Conservation (phyloP, 2,797 vertebrate genomes). For the Phalanger gymnotis region DNA sequence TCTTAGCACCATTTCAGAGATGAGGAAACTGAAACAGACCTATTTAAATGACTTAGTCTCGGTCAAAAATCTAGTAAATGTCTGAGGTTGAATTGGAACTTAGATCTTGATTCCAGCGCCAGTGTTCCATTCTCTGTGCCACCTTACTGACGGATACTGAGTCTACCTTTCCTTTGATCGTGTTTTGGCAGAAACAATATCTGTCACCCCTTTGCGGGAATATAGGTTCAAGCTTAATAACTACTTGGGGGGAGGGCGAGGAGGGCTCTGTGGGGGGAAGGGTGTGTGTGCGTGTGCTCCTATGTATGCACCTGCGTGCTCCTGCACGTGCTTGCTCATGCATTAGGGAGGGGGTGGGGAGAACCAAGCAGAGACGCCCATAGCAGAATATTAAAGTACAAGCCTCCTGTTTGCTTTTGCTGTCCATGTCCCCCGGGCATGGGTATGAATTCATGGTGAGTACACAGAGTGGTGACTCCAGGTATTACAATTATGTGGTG, state of each 20-base stretch:
- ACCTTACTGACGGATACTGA: not conserved
- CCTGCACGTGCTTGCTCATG: too few relatives aligned
- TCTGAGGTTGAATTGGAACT: not conserved
- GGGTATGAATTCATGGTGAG: too few relatives aligned
- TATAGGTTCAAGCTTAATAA: not conserved
- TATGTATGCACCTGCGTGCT: too few relatives aligned
- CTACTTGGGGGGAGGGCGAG: too few relatives aligned
- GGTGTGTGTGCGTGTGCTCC: too few relatives aligned
- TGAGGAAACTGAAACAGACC: not conserved
- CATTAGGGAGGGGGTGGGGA: too few relatives aligned
- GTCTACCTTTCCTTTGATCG: not conserved
- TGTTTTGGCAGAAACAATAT: not conserved
- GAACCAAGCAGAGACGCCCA: not conserved
- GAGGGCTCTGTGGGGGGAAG: too few relatives aligned
- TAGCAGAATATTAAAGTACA: not conserved
- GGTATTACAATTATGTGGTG: not conserved
- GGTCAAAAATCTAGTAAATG: not conserved
- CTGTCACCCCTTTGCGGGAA: not conserved
- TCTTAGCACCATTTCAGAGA: too few relatives aligned
- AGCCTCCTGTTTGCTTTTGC: not conserved
- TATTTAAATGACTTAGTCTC: not conserved
- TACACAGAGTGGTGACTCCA: not conserved
- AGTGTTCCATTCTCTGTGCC: not conserved
- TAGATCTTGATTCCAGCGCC: not conserved
- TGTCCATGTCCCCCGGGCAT: fast-evolving